These are phyloP conservation scores for Tetramorium bicarinatum DNA, from an alignment of 2,888 invertebrate species.

Conservation along the genomic window DNA sequence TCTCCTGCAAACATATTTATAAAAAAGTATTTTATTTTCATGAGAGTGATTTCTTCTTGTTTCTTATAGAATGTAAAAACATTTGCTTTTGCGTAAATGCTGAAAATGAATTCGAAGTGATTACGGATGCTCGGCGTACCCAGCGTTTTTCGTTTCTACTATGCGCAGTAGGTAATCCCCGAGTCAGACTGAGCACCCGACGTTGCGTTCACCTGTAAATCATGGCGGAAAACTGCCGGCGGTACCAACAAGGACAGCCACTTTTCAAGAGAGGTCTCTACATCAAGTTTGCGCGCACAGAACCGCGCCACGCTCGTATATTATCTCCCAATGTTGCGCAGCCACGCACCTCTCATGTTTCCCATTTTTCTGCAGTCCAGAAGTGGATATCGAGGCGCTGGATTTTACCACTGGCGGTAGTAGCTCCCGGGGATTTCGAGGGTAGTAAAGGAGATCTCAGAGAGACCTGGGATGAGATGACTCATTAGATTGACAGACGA, in stretches of 20 bases:
- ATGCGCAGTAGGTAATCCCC: neutral
- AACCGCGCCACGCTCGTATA: conserved; percentile 46
- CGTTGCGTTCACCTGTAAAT: conserved; percentile 73
- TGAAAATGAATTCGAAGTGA: conserved; percentile 9
- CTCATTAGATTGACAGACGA: conserved; percentile 28
- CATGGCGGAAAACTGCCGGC: conserved; percentile 62
- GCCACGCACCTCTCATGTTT: conserved; percentile 45
- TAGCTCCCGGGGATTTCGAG: conserved; percentile 46
- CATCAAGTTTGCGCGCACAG: conserved; percentile 71
- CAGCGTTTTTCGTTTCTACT: conserved; percentile 1
- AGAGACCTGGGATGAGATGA: conserved; percentile 17
- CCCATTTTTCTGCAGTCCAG: conserved; percentile 47
- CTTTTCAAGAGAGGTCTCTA: conserved; percentile 73
- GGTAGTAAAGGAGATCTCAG: conserved; percentile 36
- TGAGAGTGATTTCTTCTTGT: neutral
- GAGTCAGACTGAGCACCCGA: conserved; percentile 35
- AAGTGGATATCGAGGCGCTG: conserved; percentile 54
- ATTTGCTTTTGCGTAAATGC: conserved; percentile 1
- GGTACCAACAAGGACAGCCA: conserved; percentile 58
- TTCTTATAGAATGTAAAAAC: neutral
- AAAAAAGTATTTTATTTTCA: neutral
- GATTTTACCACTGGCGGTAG: conserved; percentile 48
- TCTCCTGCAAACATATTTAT: neutral
- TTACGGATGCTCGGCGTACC: neutral
- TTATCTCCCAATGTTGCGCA: conserved; percentile 52